Base-by-base conservation (phyloP, 2,888 invertebrate species). In the Rhagonycha lutea region DNA sequence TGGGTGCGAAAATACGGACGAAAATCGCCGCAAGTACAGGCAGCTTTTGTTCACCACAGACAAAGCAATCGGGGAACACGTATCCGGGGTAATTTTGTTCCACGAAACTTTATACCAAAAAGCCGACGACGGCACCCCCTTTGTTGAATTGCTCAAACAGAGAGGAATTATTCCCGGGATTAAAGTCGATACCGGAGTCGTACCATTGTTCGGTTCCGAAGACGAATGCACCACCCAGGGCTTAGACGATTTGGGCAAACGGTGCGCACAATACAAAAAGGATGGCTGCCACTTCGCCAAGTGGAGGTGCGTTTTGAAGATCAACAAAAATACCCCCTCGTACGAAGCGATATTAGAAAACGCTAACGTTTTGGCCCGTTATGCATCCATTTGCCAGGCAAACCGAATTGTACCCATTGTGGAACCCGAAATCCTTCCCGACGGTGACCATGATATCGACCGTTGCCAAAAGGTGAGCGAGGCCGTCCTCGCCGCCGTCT, bases 211-310 rank as follows among this genome's bases (percentile, higher is more conserved):
- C 80, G 92, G 92, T n/a, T 89, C 91, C 67, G 88, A 90, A 79
- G 89, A 88, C 73, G 98, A 98, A 88, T 93, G 94, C 89, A 98
- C 98, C 82, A 98, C 98, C 79, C 98, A 98, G 90, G 98, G 91
- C 78, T 84, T 92, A 82, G 92, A 92, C 84, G 90, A 90, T 79
- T 85, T 92, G 80, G 88, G 88, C 60, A 89, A 90, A 80, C 88
- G 92, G 68, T 92, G 92, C 84, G 89, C 90, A 12, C 89, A 91
- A 82, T 92, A 92, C 86, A 90, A 91, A 83, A 90, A 90, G 81
- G 89, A 90, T 77, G 92, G 92, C 23, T 91, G 91, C 79, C 89
- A 90, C 71, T 92, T 92, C 85, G 91, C 92, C 74, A 92, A 92
- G 82, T 93, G 92, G 92, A 87, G 92, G 78, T 90, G 91, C 76